Base-by-base conservation (phyloP, 1,140 invertebrate species). In the Paraescarpia echinospica region DNA sequence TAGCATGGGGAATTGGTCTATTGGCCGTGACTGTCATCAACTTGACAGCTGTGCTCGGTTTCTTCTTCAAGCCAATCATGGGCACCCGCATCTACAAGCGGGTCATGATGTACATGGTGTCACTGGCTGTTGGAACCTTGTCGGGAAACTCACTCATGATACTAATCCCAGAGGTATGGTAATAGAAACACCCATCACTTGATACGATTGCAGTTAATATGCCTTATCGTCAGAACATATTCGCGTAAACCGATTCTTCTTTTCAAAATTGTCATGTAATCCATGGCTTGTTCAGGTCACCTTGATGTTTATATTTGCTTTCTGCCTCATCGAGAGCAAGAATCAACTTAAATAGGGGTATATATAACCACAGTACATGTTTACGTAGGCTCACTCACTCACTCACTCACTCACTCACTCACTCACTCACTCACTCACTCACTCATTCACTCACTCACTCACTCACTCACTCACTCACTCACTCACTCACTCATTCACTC, bases 91-190 rank as follows among this genome's bases (percentile, higher is more conserved):
- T 96, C 34, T 97, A 97, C 94, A 96, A 96, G 92, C 94, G 96
- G 89, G 94, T 97, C 1, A 96, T 97, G 93, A 97, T 97, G 41
- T 95, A 97, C 51, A 96, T 97, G 94, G 96, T 97, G 91, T 97
- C 97, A 31, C 95, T 97, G 27, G 97, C 97, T n/a, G 97, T 97
- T 34, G 97, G 97, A 0, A 97, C 97, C 90, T 95, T 97, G 34
- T 96, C 96, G 34, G 97, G 97, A 9, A 97, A 97, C 92, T 96
- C 97, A 1, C 94, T 97, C 33, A 97, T 98, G 93, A 97, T 97
- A 94, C 96, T 97, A 12, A 96, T 97, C 34, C 97, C 97, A 12
- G 97, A 97, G 95, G 97, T 96, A 93, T 93, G 92, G 59, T 27
- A 77, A 14, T 77, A 77, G 27, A 77, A 1, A 77, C 18, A 77